Evolutionary conservation across 2,888 invertebrate genomes (phyloP).

Genomic region (Kryphioiulus occultus): DNA sequence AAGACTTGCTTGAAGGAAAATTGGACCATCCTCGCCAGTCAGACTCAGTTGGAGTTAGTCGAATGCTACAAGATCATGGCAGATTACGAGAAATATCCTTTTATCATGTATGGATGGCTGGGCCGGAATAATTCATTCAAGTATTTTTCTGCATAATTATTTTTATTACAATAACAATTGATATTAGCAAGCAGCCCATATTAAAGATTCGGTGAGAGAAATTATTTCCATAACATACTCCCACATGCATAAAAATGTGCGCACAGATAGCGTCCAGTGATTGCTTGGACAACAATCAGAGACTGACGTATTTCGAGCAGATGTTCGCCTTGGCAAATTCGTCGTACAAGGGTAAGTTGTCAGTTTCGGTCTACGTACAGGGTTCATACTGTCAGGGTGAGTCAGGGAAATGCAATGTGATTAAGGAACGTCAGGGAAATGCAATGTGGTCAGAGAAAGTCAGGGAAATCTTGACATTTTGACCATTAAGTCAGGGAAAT

Average conservation of each 20-base stretch:
- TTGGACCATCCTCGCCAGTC: slow-evolving; percentile 78
- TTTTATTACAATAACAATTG: too few relatives aligned
- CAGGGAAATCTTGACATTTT: too few relatives aligned
- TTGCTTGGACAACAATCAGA: slow-evolving; percentile 76
- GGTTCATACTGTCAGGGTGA: too few relatives aligned
- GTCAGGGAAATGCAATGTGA: too few relatives aligned
- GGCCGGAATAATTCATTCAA: too few relatives aligned
- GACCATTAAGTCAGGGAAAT: too few relatives aligned
- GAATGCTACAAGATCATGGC: slow-evolving; percentile 83
- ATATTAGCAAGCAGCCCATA: too few relatives aligned
- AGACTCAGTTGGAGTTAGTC: slow-evolving; percentile 80
- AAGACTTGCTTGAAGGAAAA: slow-evolving; percentile 86
- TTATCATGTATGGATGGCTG: too few relatives aligned
- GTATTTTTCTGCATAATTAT: too few relatives aligned
- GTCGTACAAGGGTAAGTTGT: background rate
- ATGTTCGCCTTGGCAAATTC: slow-evolving; percentile 63
- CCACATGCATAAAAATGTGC: slow-evolving; percentile 77
- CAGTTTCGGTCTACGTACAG: background rate
- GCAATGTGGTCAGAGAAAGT: too few relatives aligned
- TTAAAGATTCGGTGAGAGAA: too few relatives aligned
- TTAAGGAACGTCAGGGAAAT: too few relatives aligned
- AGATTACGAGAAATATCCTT: slow-evolving; percentile 73
- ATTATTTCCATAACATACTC: slow-evolving; percentile 57
- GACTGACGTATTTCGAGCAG: slow-evolving; percentile 82
- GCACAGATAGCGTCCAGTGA: slow-evolving; percentile 79